These are phyloP conservation scores for Nebria salina DNA, from an alignment of 2,888 invertebrate species.

Conservation along the genomic window DNA sequence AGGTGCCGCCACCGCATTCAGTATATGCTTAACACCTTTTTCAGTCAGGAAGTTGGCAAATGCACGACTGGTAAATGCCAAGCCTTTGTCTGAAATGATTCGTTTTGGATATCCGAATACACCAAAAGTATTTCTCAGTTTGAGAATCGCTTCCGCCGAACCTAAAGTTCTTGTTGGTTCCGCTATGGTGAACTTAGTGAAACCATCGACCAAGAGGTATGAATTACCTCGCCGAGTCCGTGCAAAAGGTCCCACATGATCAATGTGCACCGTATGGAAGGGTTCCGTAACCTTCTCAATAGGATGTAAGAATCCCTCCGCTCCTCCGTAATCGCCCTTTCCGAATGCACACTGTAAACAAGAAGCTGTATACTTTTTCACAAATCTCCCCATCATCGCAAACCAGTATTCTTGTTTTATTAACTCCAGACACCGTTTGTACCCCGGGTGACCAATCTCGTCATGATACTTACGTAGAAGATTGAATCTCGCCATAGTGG, in stretches of 20 bases:
- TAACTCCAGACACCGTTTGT: slow-evolving; percentile 30
- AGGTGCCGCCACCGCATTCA: slow-evolving; percentile 49
- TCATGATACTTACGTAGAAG: too few species aligned
- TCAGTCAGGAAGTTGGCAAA: slow-evolving; percentile 46
- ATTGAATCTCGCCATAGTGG: too few species aligned
- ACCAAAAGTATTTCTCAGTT: slow-evolving; percentile 39
- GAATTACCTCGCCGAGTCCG: slow-evolving; percentile 43
- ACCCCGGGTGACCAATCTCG: too few species aligned
- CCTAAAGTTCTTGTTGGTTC: too few species aligned
- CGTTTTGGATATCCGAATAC: slow-evolving; percentile 48
- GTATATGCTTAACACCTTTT: slow-evolving; percentile 47
- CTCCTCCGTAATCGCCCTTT: slow-evolving; percentile 52
- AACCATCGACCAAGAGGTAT: slow-evolving; percentile 49
- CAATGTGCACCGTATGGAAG: slow-evolving; percentile 49
- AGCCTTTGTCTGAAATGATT: slow-evolving; percentile 49
- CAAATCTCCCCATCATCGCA: slow-evolving; percentile 50
- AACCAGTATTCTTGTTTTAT: slow-evolving; percentile 49
- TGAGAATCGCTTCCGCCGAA: too few species aligned
- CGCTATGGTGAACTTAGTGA: slow-evolving; percentile 46
- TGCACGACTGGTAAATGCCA: slow-evolving; percentile 47
- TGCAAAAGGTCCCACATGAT: slow-evolving; percentile 50
- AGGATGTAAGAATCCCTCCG: neutral
- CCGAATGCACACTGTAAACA: slow-evolving; percentile 55
- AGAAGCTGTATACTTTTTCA: slow-evolving; percentile 53
- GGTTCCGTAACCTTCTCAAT: too few species aligned